Evolutionary conservation across 2,113 vertebrate species (phyloP).

Genomic region (Montifringilla adamsi): DNA sequence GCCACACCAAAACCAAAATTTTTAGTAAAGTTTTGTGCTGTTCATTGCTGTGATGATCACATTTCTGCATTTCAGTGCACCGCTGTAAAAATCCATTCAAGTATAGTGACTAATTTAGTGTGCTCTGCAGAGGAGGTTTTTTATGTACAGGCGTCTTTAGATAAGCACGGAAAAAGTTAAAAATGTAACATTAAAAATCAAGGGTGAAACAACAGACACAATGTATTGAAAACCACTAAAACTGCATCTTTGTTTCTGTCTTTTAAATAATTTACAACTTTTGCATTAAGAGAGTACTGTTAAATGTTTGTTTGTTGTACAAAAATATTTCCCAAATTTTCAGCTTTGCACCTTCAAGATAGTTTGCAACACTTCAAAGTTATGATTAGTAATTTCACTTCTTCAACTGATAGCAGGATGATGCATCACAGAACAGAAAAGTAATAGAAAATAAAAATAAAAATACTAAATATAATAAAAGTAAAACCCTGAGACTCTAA

Average conservation of each 20-base stretch:
- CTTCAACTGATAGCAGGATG: background rate
- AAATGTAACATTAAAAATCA: background rate
- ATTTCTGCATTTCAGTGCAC: background rate
- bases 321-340: background rate
- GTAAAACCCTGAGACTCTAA: background rate
- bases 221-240: background rate
- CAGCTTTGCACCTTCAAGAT: background rate
- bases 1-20: background rate
- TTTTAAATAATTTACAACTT: background rate
- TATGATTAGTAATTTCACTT: background rate
- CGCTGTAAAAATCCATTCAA: background rate
- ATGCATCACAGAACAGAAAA: background rate
- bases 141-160: background rate
- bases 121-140: background rate
- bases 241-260: background rate
- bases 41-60: background rate
- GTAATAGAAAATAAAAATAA: background rate
- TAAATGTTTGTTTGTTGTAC: background rate
- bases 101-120: background rate
- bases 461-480: background rate
- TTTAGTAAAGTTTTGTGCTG: background rate
- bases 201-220: background rate
- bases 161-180: background rate
- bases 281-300: background rate
- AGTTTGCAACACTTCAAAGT: background rate